Percentiles rank a stretch among this genome's conserved stretches.
Evolutionary conservation across 2,113 vertebrate genomes (phyloP).

Genomic region (Rhipidura dahli): DNA sequence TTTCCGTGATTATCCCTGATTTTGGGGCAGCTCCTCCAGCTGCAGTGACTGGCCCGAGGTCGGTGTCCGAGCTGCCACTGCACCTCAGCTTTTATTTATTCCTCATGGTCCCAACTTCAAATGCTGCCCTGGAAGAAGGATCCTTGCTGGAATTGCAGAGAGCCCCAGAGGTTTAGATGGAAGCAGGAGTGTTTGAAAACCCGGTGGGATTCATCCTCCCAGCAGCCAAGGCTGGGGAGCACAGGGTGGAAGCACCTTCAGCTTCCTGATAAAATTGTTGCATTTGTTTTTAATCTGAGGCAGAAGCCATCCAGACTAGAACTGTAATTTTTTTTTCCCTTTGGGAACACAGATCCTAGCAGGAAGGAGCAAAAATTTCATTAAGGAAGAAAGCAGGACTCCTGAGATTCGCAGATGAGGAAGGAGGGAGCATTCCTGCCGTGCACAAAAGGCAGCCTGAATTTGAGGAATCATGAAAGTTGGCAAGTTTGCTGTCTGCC

Average conservation of each 20-base stretch:
- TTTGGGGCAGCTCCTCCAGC: neutral
- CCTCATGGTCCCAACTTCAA: neutral
- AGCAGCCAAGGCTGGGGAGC: neutral
- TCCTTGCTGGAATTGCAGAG: neutral
- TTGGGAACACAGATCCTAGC: neutral
- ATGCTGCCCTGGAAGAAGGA: neutral
- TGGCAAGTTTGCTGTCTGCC: neutral
- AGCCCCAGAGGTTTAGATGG: neutral
- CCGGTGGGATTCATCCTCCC: neutral
- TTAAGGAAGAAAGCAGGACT: conserved; percentile 1
- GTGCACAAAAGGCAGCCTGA: neutral
- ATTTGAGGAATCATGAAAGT: neutral
- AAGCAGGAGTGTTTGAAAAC: neutral
- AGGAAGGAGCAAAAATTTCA: conserved; percentile 13
- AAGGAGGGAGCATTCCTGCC: neutral
- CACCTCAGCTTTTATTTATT: neutral
- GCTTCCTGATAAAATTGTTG: neutral
- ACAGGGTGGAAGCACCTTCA: neutral
- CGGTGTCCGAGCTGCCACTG: neutral
- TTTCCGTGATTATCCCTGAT: rapidly evolving
- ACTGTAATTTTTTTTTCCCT: neutral
- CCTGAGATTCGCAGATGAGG: neutral
- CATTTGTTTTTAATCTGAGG: neutral
- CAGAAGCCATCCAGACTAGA: neutral
- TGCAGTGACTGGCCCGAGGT: neutral